phyloP scores from a whole-genome alignment of 2,797 vertebrate species.

The Gastrophryne carolinensis region DNA sequence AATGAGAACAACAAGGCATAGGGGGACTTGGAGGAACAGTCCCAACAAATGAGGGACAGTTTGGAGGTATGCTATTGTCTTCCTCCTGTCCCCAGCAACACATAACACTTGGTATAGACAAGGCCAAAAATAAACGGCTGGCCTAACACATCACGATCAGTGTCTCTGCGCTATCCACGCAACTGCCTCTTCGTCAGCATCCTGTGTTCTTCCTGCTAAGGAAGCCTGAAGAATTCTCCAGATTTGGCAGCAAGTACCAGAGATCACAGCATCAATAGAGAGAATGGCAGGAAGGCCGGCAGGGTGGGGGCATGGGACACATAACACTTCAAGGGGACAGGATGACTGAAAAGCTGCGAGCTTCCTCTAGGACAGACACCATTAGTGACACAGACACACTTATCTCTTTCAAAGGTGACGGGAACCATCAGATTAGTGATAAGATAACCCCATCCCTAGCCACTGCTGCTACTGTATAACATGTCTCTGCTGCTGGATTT shows the following conservation, averaged over 20 bases:
- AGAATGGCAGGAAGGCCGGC: slow-evolving; percentile 20
- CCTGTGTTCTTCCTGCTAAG: background rate
- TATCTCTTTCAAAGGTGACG: slow-evolving; percentile 16
- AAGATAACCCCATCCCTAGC: slow-evolving; percentile 1
- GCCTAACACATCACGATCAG: slow-evolving; percentile 4
- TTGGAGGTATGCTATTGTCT: too few species aligned
- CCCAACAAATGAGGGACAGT: too few species aligned
- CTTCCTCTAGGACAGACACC: slow-evolving; percentile 39
- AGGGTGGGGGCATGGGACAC: slow-evolving; percentile 13
- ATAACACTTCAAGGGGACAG: slow-evolving; percentile 41
- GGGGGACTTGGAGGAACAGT: too few species aligned
- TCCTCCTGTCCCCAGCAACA: background rate
- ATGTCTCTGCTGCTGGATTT: too few species aligned
- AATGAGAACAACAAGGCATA: too few species aligned
- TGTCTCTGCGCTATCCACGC: slow-evolving; percentile 8
- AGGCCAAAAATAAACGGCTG: background rate
- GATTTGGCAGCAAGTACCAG: background rate
- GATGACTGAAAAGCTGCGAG: slow-evolving; percentile 26
- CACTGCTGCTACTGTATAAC: too few species aligned
- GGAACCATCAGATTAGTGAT: slow-evolving; percentile 22
- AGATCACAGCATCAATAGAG: slow-evolving; percentile 4
- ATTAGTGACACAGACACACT: slow-evolving; percentile 28
- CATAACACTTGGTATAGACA: slow-evolving; percentile 1
- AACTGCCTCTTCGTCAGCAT: background rate
- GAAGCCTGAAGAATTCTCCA: slow-evolving; percentile 10